Percentiles rank a stretch among this genome's conserved stretches.
Evolutionary conservation across 2,888 invertebrate genomes (phyloP).

Genomic region (Heteromyza rotundicornis): DNA sequence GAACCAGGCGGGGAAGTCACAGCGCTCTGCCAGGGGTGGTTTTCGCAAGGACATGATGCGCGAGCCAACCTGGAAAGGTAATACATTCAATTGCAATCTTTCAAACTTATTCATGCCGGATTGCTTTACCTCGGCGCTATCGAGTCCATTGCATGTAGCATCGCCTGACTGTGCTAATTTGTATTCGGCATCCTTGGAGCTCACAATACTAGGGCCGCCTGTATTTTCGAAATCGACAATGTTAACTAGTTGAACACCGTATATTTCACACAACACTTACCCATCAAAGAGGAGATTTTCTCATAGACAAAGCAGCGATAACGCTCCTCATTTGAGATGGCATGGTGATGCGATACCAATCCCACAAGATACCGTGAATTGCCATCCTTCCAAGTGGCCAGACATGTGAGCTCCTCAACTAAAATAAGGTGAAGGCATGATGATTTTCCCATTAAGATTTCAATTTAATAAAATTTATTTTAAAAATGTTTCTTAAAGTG

Average conservation of each 20-base stretch:
- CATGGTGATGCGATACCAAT: slow-evolving; percentile 86
- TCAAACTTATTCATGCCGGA: background rate
- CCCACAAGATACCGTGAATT: slow-evolving; percentile 90
- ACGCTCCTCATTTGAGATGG: slow-evolving; percentile 89
- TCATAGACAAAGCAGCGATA: slow-evolving; percentile 96
- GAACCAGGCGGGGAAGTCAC: slow-evolving; percentile 88
- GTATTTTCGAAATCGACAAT: slow-evolving; percentile 31
- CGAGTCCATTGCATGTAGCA: slow-evolving; percentile 91
- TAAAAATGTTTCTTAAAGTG: too few species aligned
- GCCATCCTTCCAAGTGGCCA: slow-evolving; percentile 94
- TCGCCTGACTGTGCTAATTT: slow-evolving; percentile 90
- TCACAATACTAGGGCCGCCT: slow-evolving; percentile 59
- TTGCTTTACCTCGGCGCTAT: slow-evolving; percentile 82
- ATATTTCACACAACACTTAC: too few species aligned
- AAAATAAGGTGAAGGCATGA: slow-evolving; percentile 47
- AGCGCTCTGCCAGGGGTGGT: slow-evolving; percentile 65
- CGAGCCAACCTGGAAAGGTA: slow-evolving; percentile 57
- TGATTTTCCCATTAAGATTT: background rate
- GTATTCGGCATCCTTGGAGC: slow-evolving; percentile 71
- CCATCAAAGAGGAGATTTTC: slow-evolving; percentile 72
- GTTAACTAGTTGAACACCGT: background rate
- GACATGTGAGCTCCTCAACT: slow-evolving; percentile 90
- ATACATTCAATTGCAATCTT: background rate
- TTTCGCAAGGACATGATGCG: slow-evolving; percentile 63
- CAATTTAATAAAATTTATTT: background rate